Evolutionary conservation across 1,140 invertebrate species (phyloP).

Genomic region (Drosophila nasuta): DNA sequence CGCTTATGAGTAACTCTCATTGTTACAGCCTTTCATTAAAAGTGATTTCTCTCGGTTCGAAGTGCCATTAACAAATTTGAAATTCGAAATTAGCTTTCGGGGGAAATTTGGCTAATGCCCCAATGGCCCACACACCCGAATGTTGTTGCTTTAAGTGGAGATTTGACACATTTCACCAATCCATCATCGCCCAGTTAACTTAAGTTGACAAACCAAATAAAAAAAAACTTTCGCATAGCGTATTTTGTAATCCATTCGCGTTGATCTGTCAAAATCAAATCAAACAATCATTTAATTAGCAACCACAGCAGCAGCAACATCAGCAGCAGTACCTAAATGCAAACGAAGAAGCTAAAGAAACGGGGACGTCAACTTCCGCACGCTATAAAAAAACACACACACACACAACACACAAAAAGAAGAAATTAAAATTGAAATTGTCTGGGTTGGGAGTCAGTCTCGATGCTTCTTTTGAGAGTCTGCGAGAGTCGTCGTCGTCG

Average conservation of each 20-base stretch:
- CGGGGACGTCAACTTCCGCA: constrained; percentile 49
- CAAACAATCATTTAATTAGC: constrained; percentile 72
- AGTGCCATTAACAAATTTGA: constrained; percentile 3
- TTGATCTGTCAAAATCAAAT: constrained; percentile 55
- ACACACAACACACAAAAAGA: constrained; percentile 12
- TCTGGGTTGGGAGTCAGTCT: constrained; percentile 5
- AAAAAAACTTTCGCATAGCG: constrained; percentile 43
- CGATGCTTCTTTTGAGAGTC: constrained; percentile 25
- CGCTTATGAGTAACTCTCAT: neutral
- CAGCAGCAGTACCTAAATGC: constrained; percentile 7
- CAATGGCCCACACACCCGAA: constrained; percentile 20
- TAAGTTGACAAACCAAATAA: constrained; percentile 21
- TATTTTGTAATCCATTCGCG: constrained; percentile 44
- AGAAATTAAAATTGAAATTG: constrained; percentile 41
- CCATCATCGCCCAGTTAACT: constrained; percentile 25
- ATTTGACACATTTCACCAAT: constrained; percentile 48
- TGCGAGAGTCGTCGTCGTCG: neutral
- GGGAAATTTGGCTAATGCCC: neutral
- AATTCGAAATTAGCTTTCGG: constrained; percentile 3
- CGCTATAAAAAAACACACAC: constrained; percentile 25
- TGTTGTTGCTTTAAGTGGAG: constrained; percentile 9
- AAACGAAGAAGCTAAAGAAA: constrained; percentile 20
- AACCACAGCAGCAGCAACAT: constrained; percentile 8
- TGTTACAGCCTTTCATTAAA: neutral
- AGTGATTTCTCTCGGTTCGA: neutral